These are phyloP conservation scores for Megalurothrips usitatus DNA, from an alignment of 2,888 invertebrate species.

Conservation along the genomic window DNA sequence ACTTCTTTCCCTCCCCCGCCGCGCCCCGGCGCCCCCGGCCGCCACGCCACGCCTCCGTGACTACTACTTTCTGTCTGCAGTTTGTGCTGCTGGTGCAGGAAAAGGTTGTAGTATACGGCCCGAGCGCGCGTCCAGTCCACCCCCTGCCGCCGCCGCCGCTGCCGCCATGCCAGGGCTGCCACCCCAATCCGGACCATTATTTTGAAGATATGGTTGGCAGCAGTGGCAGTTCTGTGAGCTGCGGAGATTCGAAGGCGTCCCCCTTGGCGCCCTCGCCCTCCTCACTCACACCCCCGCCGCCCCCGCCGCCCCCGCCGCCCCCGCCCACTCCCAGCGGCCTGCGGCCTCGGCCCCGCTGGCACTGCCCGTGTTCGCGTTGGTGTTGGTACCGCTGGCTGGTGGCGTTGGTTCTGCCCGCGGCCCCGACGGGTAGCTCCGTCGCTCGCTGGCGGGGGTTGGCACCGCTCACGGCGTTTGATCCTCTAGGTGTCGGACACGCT, in stretches of 20 bases:
- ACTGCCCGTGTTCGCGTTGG: neutral
- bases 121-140: neutral
- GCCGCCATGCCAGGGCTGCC: constrained; percentile 2
- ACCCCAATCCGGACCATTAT: constrained; percentile 21
- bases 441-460: no score
- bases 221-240: constrained; percentile 25
- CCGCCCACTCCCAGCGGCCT: neutral
- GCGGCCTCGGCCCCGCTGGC: neutral
- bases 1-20: neutral
- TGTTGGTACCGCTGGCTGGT: no score
- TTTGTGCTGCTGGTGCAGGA: constrained; percentile 25
- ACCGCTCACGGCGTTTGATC: no score
- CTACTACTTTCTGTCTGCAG: constrained; percentile 17
- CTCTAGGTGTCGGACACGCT: no score
- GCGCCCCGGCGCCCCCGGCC: neutral
- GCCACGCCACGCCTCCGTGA: constrained; percentile 4
- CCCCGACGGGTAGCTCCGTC: no score
- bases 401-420: neutral
- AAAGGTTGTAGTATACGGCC: constrained; percentile 19
- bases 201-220: constrained; percentile 25
- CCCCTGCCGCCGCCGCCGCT: neutral
- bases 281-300: neutral
- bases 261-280: neutral
- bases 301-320: neutral
- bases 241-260: constrained; percentile 23